These are phyloP conservation scores for Micromesistius poutassou DNA, from an alignment of 2,797 vertebrate species.

Conservation along the genomic window DNA sequence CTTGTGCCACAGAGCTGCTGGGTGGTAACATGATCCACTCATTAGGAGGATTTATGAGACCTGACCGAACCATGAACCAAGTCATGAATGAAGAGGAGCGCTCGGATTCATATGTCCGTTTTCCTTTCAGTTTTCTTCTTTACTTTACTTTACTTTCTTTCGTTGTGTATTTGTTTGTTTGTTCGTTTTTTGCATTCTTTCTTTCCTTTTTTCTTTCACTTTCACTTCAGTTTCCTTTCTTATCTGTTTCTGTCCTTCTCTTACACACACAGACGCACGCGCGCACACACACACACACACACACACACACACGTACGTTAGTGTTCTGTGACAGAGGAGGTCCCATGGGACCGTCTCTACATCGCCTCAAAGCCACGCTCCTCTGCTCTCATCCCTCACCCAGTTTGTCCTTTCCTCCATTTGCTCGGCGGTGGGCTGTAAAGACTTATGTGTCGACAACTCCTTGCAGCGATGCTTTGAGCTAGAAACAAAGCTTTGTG, in stretches of 20 bases:
- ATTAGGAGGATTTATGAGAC: background rate
- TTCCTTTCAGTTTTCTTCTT: background rate
- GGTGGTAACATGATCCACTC: background rate
- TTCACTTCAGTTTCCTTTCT: background rate
- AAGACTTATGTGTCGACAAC: background rate
- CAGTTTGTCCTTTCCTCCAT: background rate
- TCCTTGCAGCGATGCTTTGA: constrained; percentile 1
- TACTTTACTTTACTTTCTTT: background rate
- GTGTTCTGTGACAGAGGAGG: constrained; percentile 22
- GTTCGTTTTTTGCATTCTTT: background rate
- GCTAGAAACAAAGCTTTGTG: constrained; percentile 6
- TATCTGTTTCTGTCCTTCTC: constrained; percentile 1
- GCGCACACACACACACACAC: background rate
- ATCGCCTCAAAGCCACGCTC: constrained; percentile 45
- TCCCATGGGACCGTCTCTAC: constrained; percentile 39
- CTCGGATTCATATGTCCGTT: background rate
- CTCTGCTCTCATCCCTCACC: constrained; percentile 36
- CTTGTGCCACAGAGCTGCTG: background rate
- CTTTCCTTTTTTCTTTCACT: background rate
- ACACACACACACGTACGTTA: constrained; percentile 19
- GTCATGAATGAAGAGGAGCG: constrained; percentile 7
- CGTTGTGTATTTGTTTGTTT: background rate
- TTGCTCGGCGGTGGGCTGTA: constrained; percentile 1
- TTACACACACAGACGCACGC: background rate
- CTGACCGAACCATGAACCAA: background rate